Conservation (phyloP, 2,797 vertebrate genomes). For the Clarias laeviceps region DNA sequence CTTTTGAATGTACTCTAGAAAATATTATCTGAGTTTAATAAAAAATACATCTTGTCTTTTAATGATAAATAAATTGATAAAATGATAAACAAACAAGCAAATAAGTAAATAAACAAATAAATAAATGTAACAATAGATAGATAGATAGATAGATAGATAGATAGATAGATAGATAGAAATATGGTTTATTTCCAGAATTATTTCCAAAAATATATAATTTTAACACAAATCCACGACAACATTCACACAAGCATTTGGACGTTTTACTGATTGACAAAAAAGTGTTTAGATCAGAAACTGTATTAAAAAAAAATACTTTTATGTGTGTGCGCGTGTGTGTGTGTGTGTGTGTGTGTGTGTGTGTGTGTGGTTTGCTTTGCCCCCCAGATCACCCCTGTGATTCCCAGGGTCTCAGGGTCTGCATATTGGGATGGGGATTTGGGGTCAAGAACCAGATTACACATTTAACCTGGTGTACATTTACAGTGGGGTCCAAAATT, state of each 20-base stretch:
- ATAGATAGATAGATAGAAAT: too few species aligned
- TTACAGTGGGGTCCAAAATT: background rate
- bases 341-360: conserved; percentile 10
- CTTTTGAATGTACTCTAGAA: too few species aligned
- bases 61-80: too few species aligned
- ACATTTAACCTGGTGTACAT: conserved; percentile 6
- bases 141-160: too few species aligned
- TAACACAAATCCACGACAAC: background rate
- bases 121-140: too few species aligned
- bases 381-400: conserved; percentile 34
- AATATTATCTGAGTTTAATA: too few species aligned
- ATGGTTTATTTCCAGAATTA: too few species aligned
- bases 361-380: conserved; percentile 27
- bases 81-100: too few species aligned
- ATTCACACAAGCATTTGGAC: background rate
- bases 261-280: background rate
- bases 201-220: background rate
- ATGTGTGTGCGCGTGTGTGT: background rate
- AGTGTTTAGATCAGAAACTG: background rate
- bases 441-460: conserved; percentile 21
- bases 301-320: too few species aligned
- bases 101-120: too few species aligned
- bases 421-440: conserved; percentile 25
- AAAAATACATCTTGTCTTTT: too few species aligned
- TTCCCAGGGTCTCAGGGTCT: conserved; percentile 27